Conservation (phyloP, 30 jellyfish, hydroid and myxozoan genomes). For the Calvadosia cruxmelitensis region DNA sequence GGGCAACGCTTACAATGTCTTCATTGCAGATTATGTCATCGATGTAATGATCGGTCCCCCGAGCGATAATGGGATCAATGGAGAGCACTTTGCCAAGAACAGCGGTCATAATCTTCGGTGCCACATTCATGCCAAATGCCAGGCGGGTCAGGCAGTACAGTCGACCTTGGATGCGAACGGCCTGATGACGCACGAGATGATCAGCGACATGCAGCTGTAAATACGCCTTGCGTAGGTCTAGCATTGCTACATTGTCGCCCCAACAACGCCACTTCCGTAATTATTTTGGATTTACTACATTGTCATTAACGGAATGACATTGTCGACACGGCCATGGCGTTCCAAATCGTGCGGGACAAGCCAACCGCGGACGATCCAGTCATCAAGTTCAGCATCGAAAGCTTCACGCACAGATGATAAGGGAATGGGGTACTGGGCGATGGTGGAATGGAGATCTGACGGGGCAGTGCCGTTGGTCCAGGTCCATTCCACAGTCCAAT, state of each 20-base stretch:
- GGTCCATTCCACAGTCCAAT: background rate
- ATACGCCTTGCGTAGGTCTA: conserved; percentile 12
- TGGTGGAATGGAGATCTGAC: background rate
- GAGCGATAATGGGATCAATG: too few relatives aligned
- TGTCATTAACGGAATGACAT: too few relatives aligned
- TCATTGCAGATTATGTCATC: too few relatives aligned
- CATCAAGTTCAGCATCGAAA: background rate
- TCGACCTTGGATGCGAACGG: conserved; percentile 2
- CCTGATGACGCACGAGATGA: conserved; percentile 3
- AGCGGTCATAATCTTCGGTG: background rate
- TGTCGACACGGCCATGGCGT: too few relatives aligned
- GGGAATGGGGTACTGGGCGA: background rate
- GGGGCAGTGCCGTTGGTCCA: background rate
- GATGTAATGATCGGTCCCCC: too few relatives aligned
- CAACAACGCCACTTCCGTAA: background rate
- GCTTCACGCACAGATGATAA: background rate
- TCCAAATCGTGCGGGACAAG: background rate
- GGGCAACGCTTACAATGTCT: too few relatives aligned
- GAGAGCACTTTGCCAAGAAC: background rate
- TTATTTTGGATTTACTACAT: too few relatives aligned
- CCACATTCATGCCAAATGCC: conserved; percentile 11
- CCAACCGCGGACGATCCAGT: background rate
- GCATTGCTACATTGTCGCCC: background rate
- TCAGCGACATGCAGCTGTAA: too few relatives aligned
- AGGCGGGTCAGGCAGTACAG: conserved; percentile 14